phyloP scores from a whole-genome alignment of 2,888 invertebrate genomes.

The Gymnoscelis rufifasciata region DNA sequence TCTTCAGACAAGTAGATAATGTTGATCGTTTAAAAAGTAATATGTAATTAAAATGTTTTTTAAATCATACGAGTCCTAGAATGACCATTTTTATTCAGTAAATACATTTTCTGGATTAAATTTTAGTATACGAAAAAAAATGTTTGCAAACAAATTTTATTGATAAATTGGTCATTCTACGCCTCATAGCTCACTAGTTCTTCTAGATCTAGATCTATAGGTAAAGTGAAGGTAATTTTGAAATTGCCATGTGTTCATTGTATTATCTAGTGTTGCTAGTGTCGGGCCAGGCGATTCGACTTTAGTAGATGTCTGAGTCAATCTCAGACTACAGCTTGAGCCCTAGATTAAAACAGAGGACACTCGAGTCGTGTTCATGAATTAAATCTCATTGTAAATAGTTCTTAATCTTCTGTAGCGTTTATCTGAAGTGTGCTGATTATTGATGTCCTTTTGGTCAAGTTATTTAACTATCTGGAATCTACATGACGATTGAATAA shows the following conservation, averaged over 20 bases:
- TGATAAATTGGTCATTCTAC: neutral
- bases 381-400: slow-evolving; percentile 42
- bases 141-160: neutral
- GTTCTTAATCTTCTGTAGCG: slow-evolving; percentile 34
- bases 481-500: slow-evolving; percentile 26
- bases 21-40: neutral
- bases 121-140: no score
- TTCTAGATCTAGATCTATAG: slow-evolving; percentile 1
- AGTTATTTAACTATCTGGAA: slow-evolving; percentile 20
- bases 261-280: slow-evolving; percentile 19
- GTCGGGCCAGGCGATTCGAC: slow-evolving; percentile 2
- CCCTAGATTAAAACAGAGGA: slow-evolving; percentile 42
- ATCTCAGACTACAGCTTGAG: no score
- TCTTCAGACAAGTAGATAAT: no score
- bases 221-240: slow-evolving; percentile 14
- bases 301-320: no score
- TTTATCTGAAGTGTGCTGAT: slow-evolving; percentile 20
- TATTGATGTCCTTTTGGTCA: slow-evolving; percentile 14
- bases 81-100: neutral
- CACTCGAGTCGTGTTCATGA: slow-evolving; percentile 56
- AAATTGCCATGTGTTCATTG: slow-evolving; percentile 21
- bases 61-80: neutral
- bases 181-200: neutral
- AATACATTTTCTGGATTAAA: no score
- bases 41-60: neutral